Base-by-base conservation (phyloP, 2,888 invertebrate species). In the Pterostichus niger region DNA sequence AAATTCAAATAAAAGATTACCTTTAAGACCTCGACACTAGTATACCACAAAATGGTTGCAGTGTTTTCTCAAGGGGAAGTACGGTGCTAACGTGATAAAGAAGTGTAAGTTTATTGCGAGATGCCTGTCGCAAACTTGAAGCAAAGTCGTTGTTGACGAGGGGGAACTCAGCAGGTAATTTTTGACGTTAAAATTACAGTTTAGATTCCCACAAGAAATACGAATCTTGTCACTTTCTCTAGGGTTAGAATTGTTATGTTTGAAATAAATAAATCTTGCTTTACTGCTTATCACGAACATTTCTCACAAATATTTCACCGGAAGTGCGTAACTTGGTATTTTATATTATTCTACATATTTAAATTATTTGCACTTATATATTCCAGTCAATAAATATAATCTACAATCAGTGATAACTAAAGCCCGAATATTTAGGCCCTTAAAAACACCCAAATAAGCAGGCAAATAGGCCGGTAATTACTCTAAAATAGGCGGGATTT, bases 1-100 rank as follows among this genome's bases (percentile, higher is more conserved):
- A 75, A 82, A 82, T 82, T 82, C 82, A 82, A 82, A 82, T 82
- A 75, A 82, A 82, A 82, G 82, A 82, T 82, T 75, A 75, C 82
- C 75, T 82, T 82, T 44, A 82, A 82, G 82, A 82, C 82, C 49
- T 59, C 75, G 10, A 35, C 24, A n/a, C 31, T 7, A 10, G 10
- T 10, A 15, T 75, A 59, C 35, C 82, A 82, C 75, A 33, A 13
- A 54, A 54, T 17, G 54, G 13, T 81, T 81, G 10, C 81, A 11
- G 68, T 17, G 17, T 1, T 17, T 71, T 44, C 7, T 44, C 13
- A 40, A 11, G 15, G 17, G n/a, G 33, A 15, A 0, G n/a, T n/a
- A 7, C 11, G 15, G 81, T 0, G 54, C 40, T 56, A 71, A 40
- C 9, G 15, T 9, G 40, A 33, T 15, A 44, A 73, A 81, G 56